Evolutionary conservation across 2,113 vertebrate genomes (phyloP), one percentile per base, ranked within the genome.

Genomic region (Erythrocercus mccallii): DNA sequence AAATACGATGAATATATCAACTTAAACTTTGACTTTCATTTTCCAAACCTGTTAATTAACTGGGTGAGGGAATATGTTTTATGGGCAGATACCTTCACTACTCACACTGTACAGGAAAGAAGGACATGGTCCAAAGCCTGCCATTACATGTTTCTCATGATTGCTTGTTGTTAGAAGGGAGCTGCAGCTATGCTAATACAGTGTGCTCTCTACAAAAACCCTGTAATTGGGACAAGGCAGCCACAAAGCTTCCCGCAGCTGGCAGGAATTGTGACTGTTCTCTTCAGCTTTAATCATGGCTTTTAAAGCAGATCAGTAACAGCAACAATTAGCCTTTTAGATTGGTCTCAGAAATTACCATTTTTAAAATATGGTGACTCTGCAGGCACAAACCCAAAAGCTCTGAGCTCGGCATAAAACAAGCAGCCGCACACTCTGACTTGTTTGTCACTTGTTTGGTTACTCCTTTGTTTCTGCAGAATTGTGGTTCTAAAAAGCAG

Each of bases 171-270:
- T 89, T 94, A 84, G 81, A 61, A 89, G 57, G 94, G 91, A 94
- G 70, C 84, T 91, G 81, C 65, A 94, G 89, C 89, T 94, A 94
- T 95, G 95, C 89, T 95, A 92, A 95, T 91, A n/a, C 83, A 86
- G 70, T 18, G 35, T 54, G 72, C 81, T 94, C 57, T 2, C 42
- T 37, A 94, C 94, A 96, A 96, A 95, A 81, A 80, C 14, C 88
- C 94, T 95, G 71, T 95, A 95, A 96, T 83, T 96, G 95, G 94
- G 90, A 92, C 90, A 93, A 94, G 90, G 95, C 87, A 92, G 90
- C 44, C 61, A 1, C 92, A 95, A 94, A 96, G 94, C 90, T 71
- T 82, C 87, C 81, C 14, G 1, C 94, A 96, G 95, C 93, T 94
- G 92, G 94, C 95, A 95, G 95, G 90, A 96, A 94, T 93, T 88